Evolutionary conservation across 2,113 vertebrate species (phyloP), one percentile per base, ranked within the genome.

Genomic region (Oenanthe oenanthe): DNA sequence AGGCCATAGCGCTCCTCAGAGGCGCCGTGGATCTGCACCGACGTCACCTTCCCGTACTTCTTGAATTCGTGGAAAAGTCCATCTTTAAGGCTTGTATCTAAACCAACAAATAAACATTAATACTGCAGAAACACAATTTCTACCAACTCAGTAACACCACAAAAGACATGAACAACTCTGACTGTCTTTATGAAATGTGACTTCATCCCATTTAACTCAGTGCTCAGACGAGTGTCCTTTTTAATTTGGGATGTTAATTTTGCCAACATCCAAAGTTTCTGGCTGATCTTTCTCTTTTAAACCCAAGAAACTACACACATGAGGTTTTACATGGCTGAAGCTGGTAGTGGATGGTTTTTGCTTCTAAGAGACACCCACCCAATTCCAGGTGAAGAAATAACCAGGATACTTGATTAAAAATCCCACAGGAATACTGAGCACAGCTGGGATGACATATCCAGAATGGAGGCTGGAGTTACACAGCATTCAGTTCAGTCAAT

Each of bases 61-160:
- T 99, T 99, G 97, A 99, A 99, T 94, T 99, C 99, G 22, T 99
- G 99, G 97, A 99, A 99, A 97, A 99, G 98, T 89, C 99, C 99
- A 95, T 99, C 99, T 96, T 99, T 99, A 96, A 99, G 98, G 98
- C 99, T 99, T 97, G 99, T 99, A 97, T 99, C 99, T 99, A 97
- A 93, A 96, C 19, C 53, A 75, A 75, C 24, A 85, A 66, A 62
- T 4, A 81, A 89, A 94, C 19, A 47, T 94, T 65, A 96, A 47
- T 40, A 51, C 9, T 61, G 54, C 11, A 68, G n/a, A 60, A 58
- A 24, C 2, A 0, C 1, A 2, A 6, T 34, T 54, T 18, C 36
- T 22, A 78, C n/a, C 29, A 25, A 19, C 10, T 32, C 78, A 70
- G n/a, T 0, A 80, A 17, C 31, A 77, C 32, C 36, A 9, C 1